Evolutionary conservation across 2,888 invertebrate species (phyloP), one percentile per base, ranked within the genome.

Genomic region (Synergus itoensis): DNA sequence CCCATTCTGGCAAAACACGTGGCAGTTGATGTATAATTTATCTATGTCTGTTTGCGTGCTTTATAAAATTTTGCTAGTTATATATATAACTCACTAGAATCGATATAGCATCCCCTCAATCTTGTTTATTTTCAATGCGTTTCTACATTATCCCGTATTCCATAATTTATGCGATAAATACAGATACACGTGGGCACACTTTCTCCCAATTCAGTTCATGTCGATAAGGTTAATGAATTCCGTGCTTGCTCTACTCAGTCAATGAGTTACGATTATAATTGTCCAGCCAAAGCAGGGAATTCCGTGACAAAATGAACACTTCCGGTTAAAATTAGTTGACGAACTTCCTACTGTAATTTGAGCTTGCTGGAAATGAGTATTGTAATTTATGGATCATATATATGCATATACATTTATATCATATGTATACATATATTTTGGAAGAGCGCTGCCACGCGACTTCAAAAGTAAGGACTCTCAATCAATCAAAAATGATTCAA

Each of bases 11-110:
- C 69, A 48, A 65, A 79, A 81, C 63, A 65, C 63, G 43, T 69
- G 53, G 57, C 48, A 57, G 53, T 60, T 45, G 57, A 53, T 64
- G 45, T 64, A 80, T 81, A 79, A 80, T 79, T 82, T 82, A 80
- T 43, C 69, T 76, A 76, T 40, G 62, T 57, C 65, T 57, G 60
- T 62, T 28, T 76, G 79, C 69, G 76, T 57, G 76, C 60, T 76
- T 48, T 77, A 63, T 80, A 80, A 80, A 80, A 43, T 81, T 79
- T 79, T 73, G 67, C 81, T 69, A 78, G 77, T 78, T 77, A 77
- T 76, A 81, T 76, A 81, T 67, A 63, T 41, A 75, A 62, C 73
- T 41, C 18, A 41, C 69, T 21, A 18, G 45, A 45, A 36, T 53
- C 57, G 41, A 63, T 40, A 18, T 62, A 73, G 63, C 40, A 43